Evolutionary conservation across 1,140 invertebrate species (phyloP), one percentile per base, ranked within the genome.

Genomic region (Formica exsecta): DNA sequence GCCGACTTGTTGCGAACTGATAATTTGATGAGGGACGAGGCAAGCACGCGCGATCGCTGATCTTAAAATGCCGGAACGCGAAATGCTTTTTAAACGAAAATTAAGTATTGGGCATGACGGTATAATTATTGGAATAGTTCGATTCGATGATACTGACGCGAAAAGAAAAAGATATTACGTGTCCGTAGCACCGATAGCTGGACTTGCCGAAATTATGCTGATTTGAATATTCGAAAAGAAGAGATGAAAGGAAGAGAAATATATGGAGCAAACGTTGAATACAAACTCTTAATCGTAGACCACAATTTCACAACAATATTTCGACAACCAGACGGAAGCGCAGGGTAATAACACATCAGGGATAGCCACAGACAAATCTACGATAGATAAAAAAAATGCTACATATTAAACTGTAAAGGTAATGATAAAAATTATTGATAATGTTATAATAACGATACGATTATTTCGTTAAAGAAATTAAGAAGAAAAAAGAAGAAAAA

Each of bases 271-370:
- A 83, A 89, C 70, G 89, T 89, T 74, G 79, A 90, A 92, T 79
- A 76, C 62, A 62, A 81, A 87, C 66, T 81, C 86, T 91, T 90
- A 92, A 94, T 93, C 91, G 89, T 94, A 93, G 92, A 94, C 92
- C 91, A 94, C 91, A 94, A 91, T 93, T 93, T 93, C 87, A 93
- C 90, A 94, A 95, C 92, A 95, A 94, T 95, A 95, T 94, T 95
- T 95, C 94, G 93, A 95, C 92, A 95, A 95, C 93, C 94, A 95
- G 95, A 95, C 94, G 95, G 95, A 95, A 95, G 95, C 95, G 95
- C 95, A 95, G 95, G 94, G 95, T 95, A 95, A 95, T 94, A 94
- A 95, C 94, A 94, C 94, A 95, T 95, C 94, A 95, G 94, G 94
- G 94, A 95, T 95, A 95, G 94, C 94, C 94, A 94, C 94, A 95